Evolutionary conservation across 2,797 vertebrate species (phyloP).

Genomic region (Tiaroga cobitis): DNA sequence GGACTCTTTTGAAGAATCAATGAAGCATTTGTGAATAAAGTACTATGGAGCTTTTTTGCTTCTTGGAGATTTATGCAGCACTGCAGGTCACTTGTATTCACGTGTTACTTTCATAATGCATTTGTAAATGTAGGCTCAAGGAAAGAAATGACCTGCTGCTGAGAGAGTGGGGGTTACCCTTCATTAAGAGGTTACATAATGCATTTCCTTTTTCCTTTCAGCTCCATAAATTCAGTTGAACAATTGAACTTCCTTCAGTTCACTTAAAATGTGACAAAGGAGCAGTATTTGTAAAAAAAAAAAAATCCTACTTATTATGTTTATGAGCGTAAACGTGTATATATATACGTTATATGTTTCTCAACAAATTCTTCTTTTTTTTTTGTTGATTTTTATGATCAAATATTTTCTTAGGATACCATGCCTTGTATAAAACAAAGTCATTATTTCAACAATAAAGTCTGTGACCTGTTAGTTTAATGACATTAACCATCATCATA

Average conservation of each 20-base stretch:
- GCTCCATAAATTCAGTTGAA: background rate
- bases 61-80: slow-evolving; percentile 68
- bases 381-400: too few species aligned
- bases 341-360: background rate
- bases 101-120: slow-evolving; percentile 79
- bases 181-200: background rate
- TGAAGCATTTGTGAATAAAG: slow-evolving; percentile 63
- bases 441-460: background rate
- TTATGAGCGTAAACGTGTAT: background rate
- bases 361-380: background rate
- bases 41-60: slow-evolving; percentile 50
- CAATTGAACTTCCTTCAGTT: background rate
- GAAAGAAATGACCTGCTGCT: slow-evolving; percentile 52
- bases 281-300: background rate
- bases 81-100: slow-evolving; percentile 66
- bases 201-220: background rate
- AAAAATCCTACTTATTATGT: background rate
- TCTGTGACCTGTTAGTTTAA: too few species aligned
- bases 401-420: background rate
- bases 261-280: background rate
- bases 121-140: slow-evolving; percentile 60
- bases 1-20: slow-evolving; percentile 1
- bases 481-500: too few species aligned
- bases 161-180: background rate
- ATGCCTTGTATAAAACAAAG: background rate